Evolutionary conservation across 1,140 invertebrate genomes (phyloP).

Genomic region (Phymorhynchus buccinoides): DNA sequence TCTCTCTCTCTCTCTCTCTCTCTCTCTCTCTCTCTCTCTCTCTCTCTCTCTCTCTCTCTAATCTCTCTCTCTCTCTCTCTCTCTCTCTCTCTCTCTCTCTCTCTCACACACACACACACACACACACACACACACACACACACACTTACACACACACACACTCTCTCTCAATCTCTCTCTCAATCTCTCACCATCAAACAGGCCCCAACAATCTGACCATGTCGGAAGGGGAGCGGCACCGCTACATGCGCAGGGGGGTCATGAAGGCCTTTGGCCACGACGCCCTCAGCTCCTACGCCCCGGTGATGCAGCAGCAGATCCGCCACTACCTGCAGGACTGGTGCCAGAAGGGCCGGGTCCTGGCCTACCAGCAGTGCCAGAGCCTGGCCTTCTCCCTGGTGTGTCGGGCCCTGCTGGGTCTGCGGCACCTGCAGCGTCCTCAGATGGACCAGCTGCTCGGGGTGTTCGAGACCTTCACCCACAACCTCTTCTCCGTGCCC

Average conservation of each 20-base stretch:
- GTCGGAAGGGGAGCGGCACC: constrained; percentile 54
- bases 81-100: no score
- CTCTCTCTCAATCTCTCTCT: no score
- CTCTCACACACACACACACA: no score
- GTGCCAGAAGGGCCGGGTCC: constrained; percentile 49
- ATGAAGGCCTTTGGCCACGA: constrained; percentile 60
- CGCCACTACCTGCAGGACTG: constrained; percentile 54
- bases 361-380: constrained; percentile 59
- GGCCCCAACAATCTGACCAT: constrained; percentile 45
- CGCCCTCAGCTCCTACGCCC: constrained; percentile 56
- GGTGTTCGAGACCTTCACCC: constrained; percentile 51
- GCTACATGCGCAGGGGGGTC: constrained; percentile 52
- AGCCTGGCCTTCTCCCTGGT: constrained; percentile 60
- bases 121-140: no score
- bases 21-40: no score
- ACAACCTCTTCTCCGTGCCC: constrained; percentile 61
- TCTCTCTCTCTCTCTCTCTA: no score
- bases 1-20: neutral
- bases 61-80: no score
- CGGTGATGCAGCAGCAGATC: constrained; percentile 50
- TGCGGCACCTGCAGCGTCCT: constrained; percentile 27
- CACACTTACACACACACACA: no score
- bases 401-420: constrained; percentile 55
- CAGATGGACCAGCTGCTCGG: constrained; percentile 46
- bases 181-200: neutral